phyloP scores from a whole-genome alignment of 2,888 invertebrate genomes.

The Blomia tropicalis region DNA sequence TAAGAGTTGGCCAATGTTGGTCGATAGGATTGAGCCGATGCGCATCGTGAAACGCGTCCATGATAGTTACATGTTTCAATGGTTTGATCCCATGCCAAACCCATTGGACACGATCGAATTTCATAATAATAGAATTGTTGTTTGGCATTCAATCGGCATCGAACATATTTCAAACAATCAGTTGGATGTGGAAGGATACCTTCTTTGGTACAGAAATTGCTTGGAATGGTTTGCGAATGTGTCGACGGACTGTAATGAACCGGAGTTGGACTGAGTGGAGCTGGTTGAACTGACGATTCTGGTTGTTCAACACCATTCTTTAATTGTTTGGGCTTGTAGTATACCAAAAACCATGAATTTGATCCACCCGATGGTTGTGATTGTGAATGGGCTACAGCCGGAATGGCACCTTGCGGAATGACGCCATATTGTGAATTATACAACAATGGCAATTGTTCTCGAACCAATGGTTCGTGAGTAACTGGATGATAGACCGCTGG shows the following conservation, averaged over 20 bases:
- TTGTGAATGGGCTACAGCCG: background rate
- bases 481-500: background rate
- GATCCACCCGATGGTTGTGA: background rate
- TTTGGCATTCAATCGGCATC: background rate
- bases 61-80: background rate
- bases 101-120: background rate
- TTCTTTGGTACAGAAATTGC: background rate
- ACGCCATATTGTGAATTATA: background rate
- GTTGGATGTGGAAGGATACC: background rate
- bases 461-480: background rate
- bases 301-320: background rate
- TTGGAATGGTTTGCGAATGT: too few species aligned
- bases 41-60: background rate
- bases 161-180: conserved; percentile 3
- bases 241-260: background rate
- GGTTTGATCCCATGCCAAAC: background rate
- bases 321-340: too few species aligned
- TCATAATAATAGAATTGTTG: background rate
- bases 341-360: background rate
- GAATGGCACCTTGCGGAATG: background rate
- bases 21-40: background rate
- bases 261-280: background rate
- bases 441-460: background rate
- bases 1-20: background rate
- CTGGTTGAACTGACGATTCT: background rate